Evolutionary conservation across 2,888 invertebrate genomes (phyloP).

Genomic region (Erebia palarica): DNA sequence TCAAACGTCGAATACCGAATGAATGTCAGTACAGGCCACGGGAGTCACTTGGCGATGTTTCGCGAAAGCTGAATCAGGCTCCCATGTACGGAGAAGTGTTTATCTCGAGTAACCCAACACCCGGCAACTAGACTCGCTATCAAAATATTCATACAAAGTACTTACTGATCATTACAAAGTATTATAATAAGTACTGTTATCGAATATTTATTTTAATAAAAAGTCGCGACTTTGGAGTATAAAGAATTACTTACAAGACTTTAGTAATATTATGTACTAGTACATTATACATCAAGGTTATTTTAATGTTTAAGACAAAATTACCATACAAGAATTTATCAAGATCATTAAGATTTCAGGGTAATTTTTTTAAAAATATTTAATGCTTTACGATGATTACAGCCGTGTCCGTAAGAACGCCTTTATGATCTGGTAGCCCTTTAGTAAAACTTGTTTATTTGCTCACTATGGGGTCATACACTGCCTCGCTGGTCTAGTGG

Average conservation of each 20-base stretch:
- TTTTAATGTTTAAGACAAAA: not conserved
- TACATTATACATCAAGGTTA: not conserved
- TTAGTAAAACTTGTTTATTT: not conserved
- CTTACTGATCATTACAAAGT: not conserved
- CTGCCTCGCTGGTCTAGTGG: too few species aligned
- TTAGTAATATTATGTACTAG: not conserved
- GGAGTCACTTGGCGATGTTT: not conserved
- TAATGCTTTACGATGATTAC: too few species aligned
- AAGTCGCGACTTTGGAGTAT: not conserved
- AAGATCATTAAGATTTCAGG: too few species aligned
- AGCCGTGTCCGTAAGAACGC: too few species aligned
- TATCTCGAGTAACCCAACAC: conserved; percentile 62
- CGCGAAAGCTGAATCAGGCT: conserved; percentile 53
- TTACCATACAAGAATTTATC: too few species aligned
- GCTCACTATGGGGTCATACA: too few species aligned
- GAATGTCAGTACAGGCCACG: conserved; percentile 3
- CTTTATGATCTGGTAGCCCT: too few species aligned
- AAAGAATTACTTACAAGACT: not conserved
- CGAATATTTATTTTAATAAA: conserved; percentile 5
- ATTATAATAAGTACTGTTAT: conserved; percentile 8
- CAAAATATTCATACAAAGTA: conserved; percentile 18
- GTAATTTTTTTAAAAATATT: too few species aligned
- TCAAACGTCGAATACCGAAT: conserved; percentile 22
- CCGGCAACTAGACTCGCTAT: conserved; percentile 48
- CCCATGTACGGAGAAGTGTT: conserved; percentile 61